A percentile compares a stretch with the other conserved stretches of the same genome.
Evolutionary conservation across 2,797 vertebrate genomes (phyloP).

Genomic region (Coilia nasus): DNA sequence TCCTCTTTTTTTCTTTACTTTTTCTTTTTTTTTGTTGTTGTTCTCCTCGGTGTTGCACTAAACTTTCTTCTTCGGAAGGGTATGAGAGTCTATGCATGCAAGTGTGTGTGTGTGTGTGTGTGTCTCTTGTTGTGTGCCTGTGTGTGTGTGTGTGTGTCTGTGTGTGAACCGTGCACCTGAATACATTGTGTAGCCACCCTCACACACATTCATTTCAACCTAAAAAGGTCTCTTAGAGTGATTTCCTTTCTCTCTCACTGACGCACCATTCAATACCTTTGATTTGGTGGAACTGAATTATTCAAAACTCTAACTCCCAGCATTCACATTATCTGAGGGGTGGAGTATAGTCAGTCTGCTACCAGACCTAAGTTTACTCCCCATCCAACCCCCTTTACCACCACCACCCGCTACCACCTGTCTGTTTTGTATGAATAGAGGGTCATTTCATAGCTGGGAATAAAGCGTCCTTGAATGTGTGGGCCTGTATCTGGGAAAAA

Average conservation of each 20-base stretch:
- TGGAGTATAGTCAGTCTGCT: background rate
- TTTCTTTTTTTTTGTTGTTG: conserved; percentile 17
- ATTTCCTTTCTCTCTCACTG: conserved; percentile 27
- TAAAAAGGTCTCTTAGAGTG: conserved; percentile 10
- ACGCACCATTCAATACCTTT: conserved; percentile 37
- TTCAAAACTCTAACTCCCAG: conserved; percentile 29
- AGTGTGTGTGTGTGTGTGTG: background rate
- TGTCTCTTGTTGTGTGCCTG: background rate
- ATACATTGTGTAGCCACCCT: background rate
- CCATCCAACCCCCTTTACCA: background rate
- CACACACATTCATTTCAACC: conserved; percentile 13
- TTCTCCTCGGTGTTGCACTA: background rate
- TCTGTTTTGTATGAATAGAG: background rate
- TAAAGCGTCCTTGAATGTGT: background rate
- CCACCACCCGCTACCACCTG: background rate
- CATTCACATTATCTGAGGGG: background rate
- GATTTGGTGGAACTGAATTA: conserved; percentile 46
- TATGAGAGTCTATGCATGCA: conserved; percentile 1
- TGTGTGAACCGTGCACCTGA: conserved; percentile 18
- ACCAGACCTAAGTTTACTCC: conserved; percentile 6
- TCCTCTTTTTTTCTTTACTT: background rate
- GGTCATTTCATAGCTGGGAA: background rate
- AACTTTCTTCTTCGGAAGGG: background rate
- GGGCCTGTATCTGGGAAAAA: background rate
- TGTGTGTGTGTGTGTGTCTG: background rate